Conservation (phyloP, 2,888 invertebrate species). For the Limnephilus marmoratus region DNA sequence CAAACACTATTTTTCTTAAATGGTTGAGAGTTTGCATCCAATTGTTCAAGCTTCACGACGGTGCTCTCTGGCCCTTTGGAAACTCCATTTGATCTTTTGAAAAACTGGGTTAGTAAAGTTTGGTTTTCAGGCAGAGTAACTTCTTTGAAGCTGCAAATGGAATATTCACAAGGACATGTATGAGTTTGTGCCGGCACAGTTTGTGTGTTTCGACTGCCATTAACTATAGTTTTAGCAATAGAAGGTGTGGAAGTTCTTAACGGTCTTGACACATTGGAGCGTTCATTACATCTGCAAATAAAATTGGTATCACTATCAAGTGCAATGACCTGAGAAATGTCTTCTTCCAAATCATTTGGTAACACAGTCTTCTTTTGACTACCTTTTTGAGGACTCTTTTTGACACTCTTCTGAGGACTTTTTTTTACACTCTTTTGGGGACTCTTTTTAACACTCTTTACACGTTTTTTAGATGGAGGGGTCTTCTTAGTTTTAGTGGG, state of each 20-base stretch:
- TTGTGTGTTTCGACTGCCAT: neutral
- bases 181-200: neutral
- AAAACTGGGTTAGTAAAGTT: conserved; percentile 54
- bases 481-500: neutral
- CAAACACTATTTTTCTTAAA: neutral
- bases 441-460: no score
- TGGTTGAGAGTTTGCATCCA: neutral
- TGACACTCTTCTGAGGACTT: no score
- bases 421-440: no score
- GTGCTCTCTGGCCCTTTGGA: neutral
- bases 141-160: neutral
- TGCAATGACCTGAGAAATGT: neutral
- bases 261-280: neutral
- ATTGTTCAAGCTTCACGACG: neutral
- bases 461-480: neutral
- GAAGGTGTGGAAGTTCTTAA: neutral
- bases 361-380: neutral
- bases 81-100: conserved; percentile 20
- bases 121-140: conserved; percentile 48
- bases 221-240: neutral
- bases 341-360: neutral
- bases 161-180: conserved; percentile 20
- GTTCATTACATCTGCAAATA: neutral
- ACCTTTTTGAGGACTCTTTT: neutral
- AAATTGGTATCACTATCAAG: neutral